phyloP scores from a whole-genome alignment of 2,888 invertebrate species.

The Orgyia antiqua region DNA sequence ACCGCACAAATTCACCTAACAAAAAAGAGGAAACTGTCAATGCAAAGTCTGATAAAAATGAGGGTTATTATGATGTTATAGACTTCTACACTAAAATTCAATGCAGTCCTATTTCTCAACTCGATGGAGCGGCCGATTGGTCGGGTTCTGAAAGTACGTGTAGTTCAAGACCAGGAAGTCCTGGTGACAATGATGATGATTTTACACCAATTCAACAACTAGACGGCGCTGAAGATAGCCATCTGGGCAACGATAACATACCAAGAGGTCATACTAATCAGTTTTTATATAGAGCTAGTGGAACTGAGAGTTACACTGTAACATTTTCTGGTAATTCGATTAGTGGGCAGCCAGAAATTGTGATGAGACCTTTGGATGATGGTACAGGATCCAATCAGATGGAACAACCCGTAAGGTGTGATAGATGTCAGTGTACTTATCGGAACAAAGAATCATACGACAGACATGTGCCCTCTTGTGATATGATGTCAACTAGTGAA shows the following conservation, averaged over 20 bases:
- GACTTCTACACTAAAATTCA: slow-evolving; percentile 76
- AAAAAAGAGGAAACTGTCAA: slow-evolving; percentile 51
- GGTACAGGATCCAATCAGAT: slow-evolving; percentile 60
- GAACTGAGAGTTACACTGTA: slow-evolving; percentile 69
- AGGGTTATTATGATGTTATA: slow-evolving; percentile 70
- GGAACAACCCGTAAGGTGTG: slow-evolving; percentile 90
- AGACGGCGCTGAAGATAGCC: slow-evolving; percentile 83
- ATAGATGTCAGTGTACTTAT: slow-evolving; percentile 91
- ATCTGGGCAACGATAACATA: slow-evolving; percentile 48
- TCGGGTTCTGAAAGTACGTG: slow-evolving; percentile 76
- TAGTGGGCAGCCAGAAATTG: slow-evolving; percentile 66
- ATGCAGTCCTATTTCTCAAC: slow-evolving; percentile 80
- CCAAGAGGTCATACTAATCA: slow-evolving; percentile 59
- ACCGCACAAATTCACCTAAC: slow-evolving; percentile 57
- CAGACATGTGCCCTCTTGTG: slow-evolving; percentile 86
- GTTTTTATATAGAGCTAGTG: slow-evolving; percentile 67
- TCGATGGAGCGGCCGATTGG: slow-evolving; percentile 84
- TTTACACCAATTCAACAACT: slow-evolving; percentile 80
- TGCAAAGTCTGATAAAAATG: slow-evolving; percentile 59
- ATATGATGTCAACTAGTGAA: slow-evolving; percentile 88
- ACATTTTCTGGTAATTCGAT: slow-evolving; percentile 73
- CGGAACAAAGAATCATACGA: slow-evolving; percentile 89
- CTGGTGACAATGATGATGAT: slow-evolving; percentile 51
- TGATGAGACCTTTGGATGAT: slow-evolving; percentile 67
- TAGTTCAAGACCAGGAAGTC: slow-evolving; percentile 66